phyloP scores from a whole-genome alignment of 2,113 vertebrate genomes.

The Bos javanicus region DNA sequence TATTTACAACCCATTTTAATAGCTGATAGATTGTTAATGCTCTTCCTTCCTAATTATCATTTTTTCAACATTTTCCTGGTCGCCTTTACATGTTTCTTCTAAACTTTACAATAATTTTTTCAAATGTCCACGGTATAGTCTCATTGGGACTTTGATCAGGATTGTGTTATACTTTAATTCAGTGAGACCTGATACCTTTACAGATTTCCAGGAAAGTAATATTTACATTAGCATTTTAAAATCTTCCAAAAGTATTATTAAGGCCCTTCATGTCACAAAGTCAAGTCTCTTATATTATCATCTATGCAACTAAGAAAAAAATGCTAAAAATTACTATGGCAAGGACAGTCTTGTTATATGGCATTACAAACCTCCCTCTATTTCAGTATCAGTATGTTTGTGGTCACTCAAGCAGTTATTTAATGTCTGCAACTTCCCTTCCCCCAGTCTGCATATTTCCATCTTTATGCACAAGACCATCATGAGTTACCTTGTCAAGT shows the following conservation, averaged over 20 bases:
- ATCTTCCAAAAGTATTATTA: background rate
- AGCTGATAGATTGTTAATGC: background rate
- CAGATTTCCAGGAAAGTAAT: background rate
- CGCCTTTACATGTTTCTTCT: background rate
- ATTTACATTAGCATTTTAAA: background rate
- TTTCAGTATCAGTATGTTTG: background rate
- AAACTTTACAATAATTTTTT: background rate
- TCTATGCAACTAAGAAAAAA: background rate
- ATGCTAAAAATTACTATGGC: background rate
- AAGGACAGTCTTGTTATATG: background rate
- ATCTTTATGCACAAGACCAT: background rate
- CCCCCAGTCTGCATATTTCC: background rate
- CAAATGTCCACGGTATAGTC: background rate
- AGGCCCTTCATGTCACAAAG: background rate
- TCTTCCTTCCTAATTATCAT: background rate
- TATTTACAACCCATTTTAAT: background rate
- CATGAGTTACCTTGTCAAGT: background rate
- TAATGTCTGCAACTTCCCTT: background rate
- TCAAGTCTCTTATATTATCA: background rate
- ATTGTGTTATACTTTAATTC: background rate
- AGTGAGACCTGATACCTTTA: background rate
- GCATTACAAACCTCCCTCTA: background rate
- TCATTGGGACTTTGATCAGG: background rate
- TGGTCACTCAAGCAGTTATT: background rate
- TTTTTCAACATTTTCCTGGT: background rate